Evolutionary conservation across 2,888 invertebrate genomes (phyloP).

Genomic region (Drosophila austrosaltans): DNA sequence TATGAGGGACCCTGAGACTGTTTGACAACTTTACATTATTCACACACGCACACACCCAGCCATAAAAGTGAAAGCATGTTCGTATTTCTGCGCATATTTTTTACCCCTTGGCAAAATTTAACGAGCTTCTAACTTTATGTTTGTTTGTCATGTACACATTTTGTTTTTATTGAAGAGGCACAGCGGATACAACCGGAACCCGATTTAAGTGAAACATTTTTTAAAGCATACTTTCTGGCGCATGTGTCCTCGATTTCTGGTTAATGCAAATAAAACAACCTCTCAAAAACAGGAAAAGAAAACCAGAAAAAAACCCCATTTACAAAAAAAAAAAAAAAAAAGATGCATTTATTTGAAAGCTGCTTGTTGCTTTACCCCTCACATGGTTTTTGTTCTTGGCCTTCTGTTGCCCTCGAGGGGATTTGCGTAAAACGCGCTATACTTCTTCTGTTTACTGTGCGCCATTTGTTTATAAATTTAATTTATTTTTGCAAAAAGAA

Average conservation of each 20-base stretch:
- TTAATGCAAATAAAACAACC: conserved; percentile 45
- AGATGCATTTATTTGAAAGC: conserved; percentile 58
- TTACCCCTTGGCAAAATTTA: conserved; percentile 71
- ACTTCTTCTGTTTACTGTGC: conserved; percentile 51
- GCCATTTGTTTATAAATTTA: conserved; percentile 77
- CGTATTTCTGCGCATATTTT: conserved; percentile 32
- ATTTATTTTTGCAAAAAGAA: conserved; percentile 63
- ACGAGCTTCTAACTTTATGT: conserved; percentile 79
- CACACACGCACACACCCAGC: conserved; percentile 23
- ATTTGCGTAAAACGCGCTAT: conserved; percentile 49
- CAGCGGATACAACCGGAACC: conserved; percentile 28
- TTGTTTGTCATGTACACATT: conserved; percentile 78
- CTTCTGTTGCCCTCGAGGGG: conserved; percentile 35
- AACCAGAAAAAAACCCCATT: conserved; percentile 13
- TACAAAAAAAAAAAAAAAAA: conserved; percentile 30
- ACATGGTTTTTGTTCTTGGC: conserved; percentile 25
- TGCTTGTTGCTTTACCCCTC: conserved; percentile 35
- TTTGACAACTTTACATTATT: conserved; percentile 48
- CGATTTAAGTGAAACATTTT: conserved; percentile 77
- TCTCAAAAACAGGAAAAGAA: conserved; percentile 19
- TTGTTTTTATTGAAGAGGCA: conserved; percentile 67
- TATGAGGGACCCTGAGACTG: neutral
- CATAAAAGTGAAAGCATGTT: conserved; percentile 64
- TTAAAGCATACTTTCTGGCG: conserved; percentile 55
- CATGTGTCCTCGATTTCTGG: conserved; percentile 51